Percentiles rank a stretch among this genome's conserved stretches.
Conservation (phyloP, 2,113 vertebrate genomes). For the Microcebus ravelobensis region DNA sequence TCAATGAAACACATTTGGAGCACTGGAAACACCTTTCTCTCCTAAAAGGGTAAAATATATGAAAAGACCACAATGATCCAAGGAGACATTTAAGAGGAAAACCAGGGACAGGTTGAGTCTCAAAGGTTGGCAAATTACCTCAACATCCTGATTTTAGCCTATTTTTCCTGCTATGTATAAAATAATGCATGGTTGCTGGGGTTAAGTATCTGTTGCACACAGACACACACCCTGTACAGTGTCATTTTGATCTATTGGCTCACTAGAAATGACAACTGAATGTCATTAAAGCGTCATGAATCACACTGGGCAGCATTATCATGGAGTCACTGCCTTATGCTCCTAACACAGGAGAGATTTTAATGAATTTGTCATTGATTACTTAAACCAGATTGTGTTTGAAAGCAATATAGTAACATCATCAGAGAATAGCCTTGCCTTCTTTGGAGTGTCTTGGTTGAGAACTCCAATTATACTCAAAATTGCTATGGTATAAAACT, state of each 20-base stretch:
- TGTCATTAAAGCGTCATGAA: neutral
- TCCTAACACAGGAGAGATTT: neutral
- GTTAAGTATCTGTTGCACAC: too few species aligned
- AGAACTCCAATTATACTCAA: neutral
- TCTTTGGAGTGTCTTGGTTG: neutral
- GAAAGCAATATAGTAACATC: neutral
- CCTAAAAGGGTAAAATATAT: neutral
- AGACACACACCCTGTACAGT: neutral
- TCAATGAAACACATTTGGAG: neutral
- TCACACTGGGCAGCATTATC: neutral
- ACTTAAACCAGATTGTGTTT: neutral
- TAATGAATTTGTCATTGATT: neutral
- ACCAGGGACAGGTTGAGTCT: neutral
- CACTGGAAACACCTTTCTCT: neutral
- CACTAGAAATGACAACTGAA: neutral
- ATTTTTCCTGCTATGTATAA: neutral
- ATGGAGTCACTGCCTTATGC: neutral
- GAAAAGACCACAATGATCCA: neutral
- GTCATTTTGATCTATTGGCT: neutral
- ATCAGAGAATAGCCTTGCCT: too few species aligned
- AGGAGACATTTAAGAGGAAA: neutral
- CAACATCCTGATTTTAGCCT: neutral
- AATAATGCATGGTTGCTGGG: neutral
- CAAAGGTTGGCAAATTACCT: neutral
- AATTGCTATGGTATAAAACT: neutral